phyloP scores from a whole-genome alignment of 2,113 vertebrate genomes.

The Pithys albifrons region DNA sequence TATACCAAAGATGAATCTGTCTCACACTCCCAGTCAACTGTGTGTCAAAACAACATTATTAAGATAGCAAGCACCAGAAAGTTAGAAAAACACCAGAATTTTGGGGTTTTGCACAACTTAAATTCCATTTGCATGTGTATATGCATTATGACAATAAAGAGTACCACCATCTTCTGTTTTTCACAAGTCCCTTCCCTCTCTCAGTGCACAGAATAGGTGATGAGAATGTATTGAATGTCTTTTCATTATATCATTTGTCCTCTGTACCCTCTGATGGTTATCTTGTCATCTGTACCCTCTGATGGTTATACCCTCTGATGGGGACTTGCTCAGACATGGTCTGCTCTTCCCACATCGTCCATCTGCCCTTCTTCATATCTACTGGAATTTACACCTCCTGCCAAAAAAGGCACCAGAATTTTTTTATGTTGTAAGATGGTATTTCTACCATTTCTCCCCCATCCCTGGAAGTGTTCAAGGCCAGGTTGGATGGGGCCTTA shows the following conservation, averaged over 20 bases:
- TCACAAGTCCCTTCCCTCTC: neutral
- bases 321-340: neutral
- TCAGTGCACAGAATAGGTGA: neutral
- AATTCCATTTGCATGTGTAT: neutral
- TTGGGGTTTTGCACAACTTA: neutral
- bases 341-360: neutral
- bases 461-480: neutral
- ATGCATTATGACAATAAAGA: neutral
- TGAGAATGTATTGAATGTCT: neutral
- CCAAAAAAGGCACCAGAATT: neutral
- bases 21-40: rapidly evolving
- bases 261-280: neutral
- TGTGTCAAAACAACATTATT: neutral
- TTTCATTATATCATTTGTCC: neutral
- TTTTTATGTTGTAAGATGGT: neutral
- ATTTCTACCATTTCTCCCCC: neutral
- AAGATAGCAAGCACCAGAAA: neutral
- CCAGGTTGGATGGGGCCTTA: neutral
- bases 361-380: neutral
- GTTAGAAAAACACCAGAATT: neutral
- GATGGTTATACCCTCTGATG: neutral
- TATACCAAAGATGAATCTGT: neutral
- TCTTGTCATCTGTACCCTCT: neutral
- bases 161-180: neutral
- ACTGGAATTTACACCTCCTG: neutral